Percentiles rank a stretch among this genome's conserved stretches.
phyloP scores from a whole-genome alignment of 2,888 invertebrate species.

The Dynastes tityus region DNA sequence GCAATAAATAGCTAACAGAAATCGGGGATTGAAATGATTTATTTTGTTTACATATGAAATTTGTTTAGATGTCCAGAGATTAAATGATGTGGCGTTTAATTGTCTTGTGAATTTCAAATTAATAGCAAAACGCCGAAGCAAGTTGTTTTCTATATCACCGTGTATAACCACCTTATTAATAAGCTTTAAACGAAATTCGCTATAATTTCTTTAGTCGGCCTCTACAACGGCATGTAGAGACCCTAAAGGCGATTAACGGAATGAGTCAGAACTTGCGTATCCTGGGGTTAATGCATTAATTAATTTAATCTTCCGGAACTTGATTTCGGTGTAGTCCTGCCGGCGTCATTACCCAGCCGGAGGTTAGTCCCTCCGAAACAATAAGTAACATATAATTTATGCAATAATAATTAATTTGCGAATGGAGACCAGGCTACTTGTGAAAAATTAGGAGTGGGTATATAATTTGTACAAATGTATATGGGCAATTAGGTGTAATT shows the following conservation, averaged over 20 bases:
- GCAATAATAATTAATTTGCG: slow-evolving; percentile 14
- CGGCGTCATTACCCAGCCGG: slow-evolving; percentile 32
- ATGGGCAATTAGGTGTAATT: too few species aligned
- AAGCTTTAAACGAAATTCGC: background rate
- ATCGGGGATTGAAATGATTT: too few species aligned
- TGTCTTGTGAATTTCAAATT: too few species aligned
- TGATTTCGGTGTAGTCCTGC: slow-evolving; percentile 22
- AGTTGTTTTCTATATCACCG: too few species aligned
- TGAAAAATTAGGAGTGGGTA: background rate
- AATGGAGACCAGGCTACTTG: background rate
- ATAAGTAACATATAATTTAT: slow-evolving; percentile 37
- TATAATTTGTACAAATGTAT: too few species aligned
- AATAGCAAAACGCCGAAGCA: too few species aligned
- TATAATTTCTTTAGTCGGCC: background rate
- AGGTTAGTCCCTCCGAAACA: slow-evolving; percentile 33
- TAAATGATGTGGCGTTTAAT: too few species aligned
- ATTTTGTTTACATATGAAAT: too few species aligned
- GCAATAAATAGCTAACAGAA: too few species aligned
- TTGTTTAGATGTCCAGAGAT: too few species aligned
- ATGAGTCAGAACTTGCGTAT: slow-evolving; percentile 36
- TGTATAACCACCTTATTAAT: background rate
- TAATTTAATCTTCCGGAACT: slow-evolving; percentile 42
- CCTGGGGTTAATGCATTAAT: slow-evolving; percentile 41
- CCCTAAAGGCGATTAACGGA: slow-evolving; percentile 30
- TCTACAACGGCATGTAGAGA: background rate